These are phyloP conservation scores for Erebia epiphron DNA, from an alignment of 2,888 invertebrate species.

Conservation along the genomic window DNA sequence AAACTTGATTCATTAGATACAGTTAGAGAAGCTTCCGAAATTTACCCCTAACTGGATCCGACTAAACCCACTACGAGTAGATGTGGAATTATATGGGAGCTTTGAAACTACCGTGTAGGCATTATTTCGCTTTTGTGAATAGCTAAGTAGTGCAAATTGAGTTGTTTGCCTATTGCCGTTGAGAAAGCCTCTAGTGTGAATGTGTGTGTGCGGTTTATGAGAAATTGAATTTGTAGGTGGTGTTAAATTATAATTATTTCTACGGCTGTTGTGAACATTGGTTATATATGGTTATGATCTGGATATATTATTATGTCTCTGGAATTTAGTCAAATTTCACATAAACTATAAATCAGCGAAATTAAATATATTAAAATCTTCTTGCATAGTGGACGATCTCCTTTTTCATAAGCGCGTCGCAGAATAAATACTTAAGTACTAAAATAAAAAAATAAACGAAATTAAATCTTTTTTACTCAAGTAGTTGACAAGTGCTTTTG, in stretches of 20 bases:
- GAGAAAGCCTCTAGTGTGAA: constrained; percentile 14
- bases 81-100: constrained; percentile 47
- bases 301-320: too few species aligned
- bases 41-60: constrained; percentile 51
- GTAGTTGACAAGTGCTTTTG: too few species aligned
- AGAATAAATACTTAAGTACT: too few species aligned
- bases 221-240: constrained; percentile 14
- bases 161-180: constrained; percentile 51
- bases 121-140: constrained; percentile 57
- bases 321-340: too few species aligned
- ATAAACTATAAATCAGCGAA: too few species aligned
- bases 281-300: too few species aligned
- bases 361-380: too few species aligned
- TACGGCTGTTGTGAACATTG: too few species aligned
- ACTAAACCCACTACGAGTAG: constrained; percentile 42
- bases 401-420: too few species aligned
- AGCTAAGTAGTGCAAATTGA: constrained; percentile 52
- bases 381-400: too few species aligned
- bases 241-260: constrained; percentile 12
- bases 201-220: constrained; percentile 9
- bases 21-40: constrained; percentile 35
- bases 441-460: too few species aligned
- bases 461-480: too few species aligned
- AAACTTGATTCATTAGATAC: constrained; percentile 28
- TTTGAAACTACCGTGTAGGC: constrained; percentile 47